These are phyloP conservation scores for Litocranius walleri DNA, from an alignment of 2,113 vertebrate genomes.

Conservation along the genomic window DNA sequence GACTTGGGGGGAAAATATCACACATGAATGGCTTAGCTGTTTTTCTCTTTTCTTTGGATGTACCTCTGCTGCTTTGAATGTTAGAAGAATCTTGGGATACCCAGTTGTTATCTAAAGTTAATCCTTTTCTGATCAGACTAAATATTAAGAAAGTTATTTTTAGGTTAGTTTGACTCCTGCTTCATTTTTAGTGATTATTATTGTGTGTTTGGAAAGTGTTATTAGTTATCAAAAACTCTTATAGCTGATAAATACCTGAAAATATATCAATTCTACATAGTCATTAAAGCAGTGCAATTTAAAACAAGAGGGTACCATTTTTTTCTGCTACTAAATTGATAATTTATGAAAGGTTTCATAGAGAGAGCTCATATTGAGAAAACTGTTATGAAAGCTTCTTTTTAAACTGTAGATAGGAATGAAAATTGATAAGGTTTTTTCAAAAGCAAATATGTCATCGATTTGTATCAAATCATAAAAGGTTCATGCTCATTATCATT, in stretches of 20 bases:
- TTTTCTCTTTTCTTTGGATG: background rate
- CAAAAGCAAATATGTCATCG: background rate
- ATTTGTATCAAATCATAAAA: conserved; percentile 1
- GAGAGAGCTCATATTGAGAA: background rate
- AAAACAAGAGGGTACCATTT: background rate
- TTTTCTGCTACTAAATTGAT: background rate
- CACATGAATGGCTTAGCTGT: background rate
- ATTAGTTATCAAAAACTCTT: background rate
- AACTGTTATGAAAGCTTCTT: background rate
- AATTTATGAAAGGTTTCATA: background rate
- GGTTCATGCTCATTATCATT: background rate
- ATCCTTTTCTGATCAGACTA: conserved; percentile 1
- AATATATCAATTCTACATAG: background rate
- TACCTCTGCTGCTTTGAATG: background rate
- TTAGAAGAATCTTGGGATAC: background rate
- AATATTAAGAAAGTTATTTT: background rate
- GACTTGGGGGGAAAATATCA: background rate
- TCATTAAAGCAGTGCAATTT: background rate
- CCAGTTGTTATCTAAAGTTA: background rate
- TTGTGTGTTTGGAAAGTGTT: background rate
- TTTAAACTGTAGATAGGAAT: background rate
- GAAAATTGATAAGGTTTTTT: conserved; percentile 5
- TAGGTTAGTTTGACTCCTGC: background rate
- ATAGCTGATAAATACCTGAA: background rate
- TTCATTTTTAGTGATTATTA: conserved; percentile 34